phyloP scores from a whole-genome alignment of 2,797 vertebrate species.

The Acanthornis magna region DNA sequence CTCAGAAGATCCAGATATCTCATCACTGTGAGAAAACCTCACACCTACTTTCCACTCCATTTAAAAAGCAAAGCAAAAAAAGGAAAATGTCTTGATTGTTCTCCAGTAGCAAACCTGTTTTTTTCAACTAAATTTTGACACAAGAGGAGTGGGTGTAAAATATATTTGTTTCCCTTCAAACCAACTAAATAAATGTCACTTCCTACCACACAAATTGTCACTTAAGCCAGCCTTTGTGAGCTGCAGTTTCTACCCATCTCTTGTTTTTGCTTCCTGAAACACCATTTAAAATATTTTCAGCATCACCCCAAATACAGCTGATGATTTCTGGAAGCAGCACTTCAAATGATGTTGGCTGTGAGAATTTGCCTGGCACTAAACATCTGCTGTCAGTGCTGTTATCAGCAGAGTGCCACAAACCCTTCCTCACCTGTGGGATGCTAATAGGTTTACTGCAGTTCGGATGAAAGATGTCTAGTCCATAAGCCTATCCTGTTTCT shows the following conservation, averaged over 20 bases:
- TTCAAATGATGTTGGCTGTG: not conserved
- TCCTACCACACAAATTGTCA: conserved; percentile 13
- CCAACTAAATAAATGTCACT: not conserved
- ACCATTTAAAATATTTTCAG: not conserved
- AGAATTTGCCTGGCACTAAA: conserved; percentile 16
- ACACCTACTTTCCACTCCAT: not conserved
- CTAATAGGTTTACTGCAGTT: not conserved
- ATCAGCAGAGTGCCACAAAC: conserved; percentile 4
- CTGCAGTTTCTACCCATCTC: not conserved
- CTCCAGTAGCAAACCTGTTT: not conserved
- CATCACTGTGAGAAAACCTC: not conserved
- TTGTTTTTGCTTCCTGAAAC: not conserved
- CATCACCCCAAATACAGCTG: not conserved
- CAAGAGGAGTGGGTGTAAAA: conserved; percentile 19
- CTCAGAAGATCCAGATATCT: not conserved
- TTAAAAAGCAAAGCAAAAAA: conserved; percentile 14
- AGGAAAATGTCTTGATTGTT: not conserved
- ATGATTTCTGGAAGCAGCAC: not conserved
- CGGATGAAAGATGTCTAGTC: not conserved
- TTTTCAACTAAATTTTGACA: conserved; percentile 6
- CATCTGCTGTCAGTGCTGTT: not conserved
- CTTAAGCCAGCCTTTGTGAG: not conserved
- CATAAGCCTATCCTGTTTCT: not conserved
- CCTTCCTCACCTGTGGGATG: not conserved
- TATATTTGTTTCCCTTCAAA: conserved; percentile 44